Evolutionary conservation across 2,888 invertebrate genomes (phyloP).

Genomic region (Pilophorus perplexus): DNA sequence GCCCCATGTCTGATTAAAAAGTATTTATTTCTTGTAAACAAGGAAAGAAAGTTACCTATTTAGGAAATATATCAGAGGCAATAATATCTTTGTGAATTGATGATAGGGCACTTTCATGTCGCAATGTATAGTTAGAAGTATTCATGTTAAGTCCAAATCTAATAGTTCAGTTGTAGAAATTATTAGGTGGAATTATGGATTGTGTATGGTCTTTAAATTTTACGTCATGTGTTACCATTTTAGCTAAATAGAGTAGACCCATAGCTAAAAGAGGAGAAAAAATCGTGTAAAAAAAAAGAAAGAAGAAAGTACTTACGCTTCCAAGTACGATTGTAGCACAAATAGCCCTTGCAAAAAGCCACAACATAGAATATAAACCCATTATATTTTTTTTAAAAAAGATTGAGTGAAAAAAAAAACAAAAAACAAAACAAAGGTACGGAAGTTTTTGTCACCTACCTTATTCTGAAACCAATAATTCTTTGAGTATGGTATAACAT

Average conservation of each 20-base stretch:
- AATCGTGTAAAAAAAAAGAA: constrained; percentile 20
- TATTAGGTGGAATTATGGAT: constrained; percentile 44
- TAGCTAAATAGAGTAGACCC: constrained; percentile 44
- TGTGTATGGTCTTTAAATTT: constrained; percentile 45
- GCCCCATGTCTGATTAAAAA: constrained; percentile 29
- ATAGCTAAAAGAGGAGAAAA: constrained; percentile 28
- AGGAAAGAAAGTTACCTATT: constrained; percentile 46
- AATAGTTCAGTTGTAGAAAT: constrained; percentile 46
- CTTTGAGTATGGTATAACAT: constrained; percentile 21
- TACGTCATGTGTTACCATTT: constrained; percentile 46
- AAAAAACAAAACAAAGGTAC: too few species aligned
- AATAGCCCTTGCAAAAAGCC: constrained; percentile 40
- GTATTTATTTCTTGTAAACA: constrained; percentile 35
- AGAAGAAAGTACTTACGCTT: constrained; percentile 47
- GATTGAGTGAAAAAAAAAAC: constrained; percentile 32
- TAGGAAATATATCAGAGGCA: constrained; percentile 45
- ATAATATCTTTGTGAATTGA: constrained; percentile 46
- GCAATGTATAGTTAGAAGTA: constrained; percentile 44
- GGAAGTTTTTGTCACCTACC: constrained; percentile 25
- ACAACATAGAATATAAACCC: constrained; percentile 41
- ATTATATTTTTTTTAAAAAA: constrained; percentile 39
- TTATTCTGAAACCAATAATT: constrained; percentile 20
- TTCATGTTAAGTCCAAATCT: constrained; percentile 44
- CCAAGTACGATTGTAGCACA: constrained; percentile 47
- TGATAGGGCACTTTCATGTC: constrained; percentile 44